These are phyloP conservation scores for Oryzias woworae DNA, from an alignment of 2,113 vertebrate genomes.

Conservation along the genomic window DNA sequence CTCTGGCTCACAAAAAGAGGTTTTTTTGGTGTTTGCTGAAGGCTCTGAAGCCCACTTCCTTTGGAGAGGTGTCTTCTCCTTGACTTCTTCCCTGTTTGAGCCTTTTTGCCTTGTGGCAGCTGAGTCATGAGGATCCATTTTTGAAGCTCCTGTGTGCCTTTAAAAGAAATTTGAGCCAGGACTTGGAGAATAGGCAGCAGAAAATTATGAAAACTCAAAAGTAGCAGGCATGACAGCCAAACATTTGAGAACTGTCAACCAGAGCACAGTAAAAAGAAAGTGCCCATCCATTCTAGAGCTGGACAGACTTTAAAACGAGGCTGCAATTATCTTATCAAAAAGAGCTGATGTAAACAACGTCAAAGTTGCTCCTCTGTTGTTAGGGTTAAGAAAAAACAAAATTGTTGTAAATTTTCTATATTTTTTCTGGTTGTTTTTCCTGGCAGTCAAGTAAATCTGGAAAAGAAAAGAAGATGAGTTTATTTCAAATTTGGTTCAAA, in stretches of 20 bases:
- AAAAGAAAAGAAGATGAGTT: background rate
- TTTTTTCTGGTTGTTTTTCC: constrained; percentile 6
- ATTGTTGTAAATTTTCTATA: constrained; percentile 15
- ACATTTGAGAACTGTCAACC: constrained; percentile 72
- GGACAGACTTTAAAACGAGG: constrained; percentile 39
- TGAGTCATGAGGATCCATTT: constrained; percentile 91
- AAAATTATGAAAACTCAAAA: constrained; percentile 66
- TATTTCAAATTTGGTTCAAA: no score
- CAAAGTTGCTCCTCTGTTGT: constrained; percentile 45
- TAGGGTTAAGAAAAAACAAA: constrained; percentile 42
- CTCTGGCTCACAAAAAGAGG: constrained; percentile 86
- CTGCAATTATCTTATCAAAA: constrained; percentile 35
- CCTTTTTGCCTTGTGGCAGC: constrained; percentile 86
- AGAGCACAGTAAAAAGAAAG: constrained; percentile 47
- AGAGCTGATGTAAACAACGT: constrained; percentile 43
- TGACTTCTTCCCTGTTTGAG: constrained; percentile 83
- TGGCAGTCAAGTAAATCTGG: constrained; percentile 48
- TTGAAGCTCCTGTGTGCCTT: constrained; percentile 42
- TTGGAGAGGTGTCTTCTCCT: constrained; percentile 86
- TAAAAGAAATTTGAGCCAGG: constrained; percentile 15
- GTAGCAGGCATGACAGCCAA: constrained; percentile 78
- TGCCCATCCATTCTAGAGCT: constrained; percentile 46
- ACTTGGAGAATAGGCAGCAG: constrained; percentile 5
- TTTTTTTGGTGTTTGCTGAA: constrained; percentile 84
- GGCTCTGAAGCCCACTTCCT: constrained; percentile 93